These are phyloP conservation scores for Lasioglossum vierecki DNA, from an alignment of 2,888 invertebrate genomes.

Conservation along the genomic window DNA sequence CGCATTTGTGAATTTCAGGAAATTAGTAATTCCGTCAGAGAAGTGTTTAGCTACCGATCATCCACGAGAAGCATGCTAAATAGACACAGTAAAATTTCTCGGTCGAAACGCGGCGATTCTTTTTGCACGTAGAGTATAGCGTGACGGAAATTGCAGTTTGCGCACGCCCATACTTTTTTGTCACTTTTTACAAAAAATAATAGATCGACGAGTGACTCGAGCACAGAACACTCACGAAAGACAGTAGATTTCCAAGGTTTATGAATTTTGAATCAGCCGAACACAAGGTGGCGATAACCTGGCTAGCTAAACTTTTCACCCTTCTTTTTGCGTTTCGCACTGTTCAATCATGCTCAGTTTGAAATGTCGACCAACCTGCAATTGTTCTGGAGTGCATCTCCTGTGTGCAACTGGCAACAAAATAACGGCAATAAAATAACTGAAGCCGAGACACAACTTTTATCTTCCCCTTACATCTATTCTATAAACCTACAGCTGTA, in stretches of 20 bases:
- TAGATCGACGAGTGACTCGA: not conserved
- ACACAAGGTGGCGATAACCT: not conserved
- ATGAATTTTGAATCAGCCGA: not conserved
- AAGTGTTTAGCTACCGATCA: not conserved
- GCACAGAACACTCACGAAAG: not conserved
- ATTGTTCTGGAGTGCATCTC: not conserved
- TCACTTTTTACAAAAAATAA: not conserved
- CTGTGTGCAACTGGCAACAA: no score
- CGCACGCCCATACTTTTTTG: not conserved
- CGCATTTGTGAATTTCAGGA: not conserved
- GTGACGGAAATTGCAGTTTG: not conserved
- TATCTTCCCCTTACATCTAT: no score
- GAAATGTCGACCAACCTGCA: not conserved
- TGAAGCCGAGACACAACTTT: no score
- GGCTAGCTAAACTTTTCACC: not conserved
- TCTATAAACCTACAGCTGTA: no score
- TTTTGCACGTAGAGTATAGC: not conserved
- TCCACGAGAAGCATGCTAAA: not conserved
- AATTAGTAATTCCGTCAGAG: not conserved
- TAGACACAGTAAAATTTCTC: not conserved
- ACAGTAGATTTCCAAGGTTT: not conserved
- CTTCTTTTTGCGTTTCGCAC: not conserved
- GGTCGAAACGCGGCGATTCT: not conserved
- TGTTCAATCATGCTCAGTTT: not conserved
- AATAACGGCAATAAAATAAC: no score